Conservation (phyloP, 1,140 invertebrate species). For the Armadillidium nasatum region DNA sequence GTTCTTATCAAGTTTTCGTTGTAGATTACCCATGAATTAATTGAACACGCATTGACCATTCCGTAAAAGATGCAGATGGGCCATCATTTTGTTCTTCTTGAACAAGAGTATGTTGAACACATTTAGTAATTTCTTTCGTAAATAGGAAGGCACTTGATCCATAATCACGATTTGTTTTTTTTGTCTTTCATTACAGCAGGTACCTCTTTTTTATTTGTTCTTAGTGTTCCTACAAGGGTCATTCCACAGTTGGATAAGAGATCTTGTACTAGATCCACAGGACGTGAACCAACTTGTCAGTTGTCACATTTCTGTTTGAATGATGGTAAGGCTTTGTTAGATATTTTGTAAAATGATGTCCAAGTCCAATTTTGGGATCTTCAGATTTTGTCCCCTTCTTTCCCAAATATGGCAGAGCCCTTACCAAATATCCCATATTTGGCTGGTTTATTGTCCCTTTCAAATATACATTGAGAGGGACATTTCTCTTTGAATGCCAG, state of each 20-base stretch:
- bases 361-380: not conserved
- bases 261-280: not conserved
- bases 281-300: conserved; percentile 23
- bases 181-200: conserved; percentile 9
- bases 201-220: conserved; percentile 28
- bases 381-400: not conserved
- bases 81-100: conserved; percentile 35
- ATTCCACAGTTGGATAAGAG: conserved; percentile 14
- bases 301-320: conserved; percentile 19
- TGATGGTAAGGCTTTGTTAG: conserved; percentile 19
- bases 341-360: conserved; percentile 8
- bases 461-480: conserved; percentile 21
- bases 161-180: not conserved
- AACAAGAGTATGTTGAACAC: conserved; percentile 19
- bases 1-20: not conserved
- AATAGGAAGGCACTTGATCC: conserved; percentile 30
- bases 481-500: conserved; percentile 28
- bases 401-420: conserved; percentile 2
- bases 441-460: no score
- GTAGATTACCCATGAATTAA: conserved; percentile 28
- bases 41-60: conserved; percentile 33
- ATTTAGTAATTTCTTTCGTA: conserved; percentile 35
- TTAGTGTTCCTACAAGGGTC: conserved; percentile 17
- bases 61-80: conserved; percentile 38
- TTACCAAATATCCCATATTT: no score